Conservation (phyloP, 2,888 invertebrate species). For the Sesia apiformis region DNA sequence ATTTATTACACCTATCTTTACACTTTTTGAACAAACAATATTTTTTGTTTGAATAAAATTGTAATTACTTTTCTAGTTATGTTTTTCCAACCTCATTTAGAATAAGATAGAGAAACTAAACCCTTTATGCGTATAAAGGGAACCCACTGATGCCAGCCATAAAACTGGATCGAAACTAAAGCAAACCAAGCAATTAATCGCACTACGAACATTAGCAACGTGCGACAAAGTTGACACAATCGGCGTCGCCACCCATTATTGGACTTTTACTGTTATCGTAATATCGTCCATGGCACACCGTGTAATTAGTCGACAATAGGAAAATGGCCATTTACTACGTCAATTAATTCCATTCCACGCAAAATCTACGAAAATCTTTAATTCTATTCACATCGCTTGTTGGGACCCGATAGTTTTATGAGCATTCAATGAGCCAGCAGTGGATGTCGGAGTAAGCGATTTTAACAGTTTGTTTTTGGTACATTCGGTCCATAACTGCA, state of each 20-base stretch:
- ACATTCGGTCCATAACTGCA: constrained; percentile 23
- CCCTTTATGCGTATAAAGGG: background rate
- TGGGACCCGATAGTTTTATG: background rate
- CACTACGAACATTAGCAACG: constrained; percentile 41
- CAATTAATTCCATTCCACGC: constrained; percentile 4
- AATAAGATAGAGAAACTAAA: background rate
- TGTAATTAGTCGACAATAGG: constrained; percentile 59
- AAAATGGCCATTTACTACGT: constrained; percentile 31
- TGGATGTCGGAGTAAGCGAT: background rate
- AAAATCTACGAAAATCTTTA: no score
- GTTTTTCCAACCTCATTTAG: background rate
- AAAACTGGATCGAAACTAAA: constrained; percentile 21
- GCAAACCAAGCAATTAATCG: constrained; percentile 34
- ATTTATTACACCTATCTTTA: no score
- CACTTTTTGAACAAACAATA: no score
- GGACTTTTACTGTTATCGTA: constrained; percentile 69
- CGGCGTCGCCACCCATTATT: constrained; percentile 49
- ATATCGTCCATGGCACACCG: constrained; percentile 37
- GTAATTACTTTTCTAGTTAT: background rate
- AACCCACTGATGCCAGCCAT: background rate
- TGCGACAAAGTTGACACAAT: constrained; percentile 53
- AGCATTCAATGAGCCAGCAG: background rate
- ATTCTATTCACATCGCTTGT: background rate
- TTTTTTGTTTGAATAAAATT: no score
- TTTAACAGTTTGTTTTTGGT: background rate